A percentile compares a stretch with the other conserved stretches of the same genome.
Conservation (phyloP, 2,888 invertebrate species). For the Thera britannica region DNA sequence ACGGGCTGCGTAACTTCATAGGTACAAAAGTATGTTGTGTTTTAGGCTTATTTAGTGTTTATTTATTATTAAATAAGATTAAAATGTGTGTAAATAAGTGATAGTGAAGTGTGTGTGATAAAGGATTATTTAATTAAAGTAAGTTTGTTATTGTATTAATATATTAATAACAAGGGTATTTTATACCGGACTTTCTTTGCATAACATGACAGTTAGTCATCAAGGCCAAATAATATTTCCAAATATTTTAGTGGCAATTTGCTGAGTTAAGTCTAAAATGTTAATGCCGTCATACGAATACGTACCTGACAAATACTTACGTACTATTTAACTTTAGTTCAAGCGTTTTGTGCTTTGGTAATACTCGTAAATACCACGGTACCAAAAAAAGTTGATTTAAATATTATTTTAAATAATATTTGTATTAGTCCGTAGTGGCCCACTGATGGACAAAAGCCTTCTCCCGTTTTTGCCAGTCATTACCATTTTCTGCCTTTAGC, state of each 20-base stretch:
- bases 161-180: conserved; percentile 54
- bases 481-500: no score
- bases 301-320: no score
- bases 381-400: no score
- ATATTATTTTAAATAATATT: no score
- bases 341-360: no score
- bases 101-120: conserved; percentile 41
- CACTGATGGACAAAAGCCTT: no score
- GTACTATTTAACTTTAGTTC: no score
- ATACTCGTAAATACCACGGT: no score
- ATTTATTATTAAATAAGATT: conserved; percentile 45
- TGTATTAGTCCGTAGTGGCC: no score
- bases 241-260: conserved; percentile 17
- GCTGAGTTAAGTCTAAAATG: background rate
- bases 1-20: conserved; percentile 63
- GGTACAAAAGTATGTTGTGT: conserved; percentile 62
- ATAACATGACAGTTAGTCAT: conserved; percentile 65
- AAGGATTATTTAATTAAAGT: conserved; percentile 36
- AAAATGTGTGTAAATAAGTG: conserved; percentile 43
- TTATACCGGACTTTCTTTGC: conserved; percentile 70
- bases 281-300: no score
- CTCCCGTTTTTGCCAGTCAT: no score
- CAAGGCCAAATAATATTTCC: conserved; percentile 61
- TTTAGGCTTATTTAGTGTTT: conserved; percentile 50
- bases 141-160: conserved; percentile 29